Evolutionary conservation across 2,888 invertebrate species (phyloP), one percentile per base, ranked within the genome.

Genomic region (Leptopilina syphax): DNA sequence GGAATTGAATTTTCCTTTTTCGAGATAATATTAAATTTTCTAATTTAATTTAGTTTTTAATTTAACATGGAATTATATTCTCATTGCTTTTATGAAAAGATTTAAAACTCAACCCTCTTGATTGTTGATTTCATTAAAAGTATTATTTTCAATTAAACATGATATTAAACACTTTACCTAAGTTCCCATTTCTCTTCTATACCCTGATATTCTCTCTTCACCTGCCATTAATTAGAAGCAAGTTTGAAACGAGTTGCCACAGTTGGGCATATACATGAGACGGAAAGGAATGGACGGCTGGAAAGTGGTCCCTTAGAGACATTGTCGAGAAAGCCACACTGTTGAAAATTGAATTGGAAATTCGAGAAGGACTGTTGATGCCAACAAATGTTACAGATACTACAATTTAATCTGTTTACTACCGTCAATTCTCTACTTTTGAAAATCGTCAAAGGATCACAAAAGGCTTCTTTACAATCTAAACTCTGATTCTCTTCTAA

Each of bases 281-380:
- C n/a, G 24, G 73, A 27, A 73, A 57, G 73, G 73, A 50, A 73
- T 73, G 73, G 57, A 73, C 73, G 34, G 50, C 57, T 73, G 27
- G 73, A 73, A 73, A 73, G 57, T 73, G 54, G 57, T 54, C 73
- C 73, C 57, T 34, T 34, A 57, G 73, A 57, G 73, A 73, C 73
- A 54, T 57, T 57, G 54, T 41, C 34, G 50, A 50, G 73, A 27
- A 73, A 57, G 54, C 57, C 63, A 63, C 63, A 27, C 27, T 8
- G 73, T 73, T 9, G 57, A 24, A 41, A 73, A 73, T 73, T 73
- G 73, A 73, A 73, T 73, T 73, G 73, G 73, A 73, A 73, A 73
- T 57, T 73, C 57, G 34, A 57, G 57, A 54, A 57, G n/a, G 57
- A 50, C 13, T 9, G n/a, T 73, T 57, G 10, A 54, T 50, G 50